A percentile compares a stretch with the other conserved stretches of the same genome.
phyloP scores from a whole-genome alignment of 2,797 vertebrate genomes.

The Gymnoscopelus braueri region DNA sequence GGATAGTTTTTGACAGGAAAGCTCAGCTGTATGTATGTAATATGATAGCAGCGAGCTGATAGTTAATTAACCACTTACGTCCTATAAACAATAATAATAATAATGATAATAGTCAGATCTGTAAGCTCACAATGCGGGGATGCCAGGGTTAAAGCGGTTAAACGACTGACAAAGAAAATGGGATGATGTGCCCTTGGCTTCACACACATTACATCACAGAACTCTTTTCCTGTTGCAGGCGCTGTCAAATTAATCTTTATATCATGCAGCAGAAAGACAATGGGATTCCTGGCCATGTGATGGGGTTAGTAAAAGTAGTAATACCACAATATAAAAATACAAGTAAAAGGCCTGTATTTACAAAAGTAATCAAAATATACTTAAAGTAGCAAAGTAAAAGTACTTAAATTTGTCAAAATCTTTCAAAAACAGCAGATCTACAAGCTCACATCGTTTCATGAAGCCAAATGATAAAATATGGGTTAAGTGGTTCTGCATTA shows the following conservation, averaged over 20 bases:
- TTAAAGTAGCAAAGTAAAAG: no score
- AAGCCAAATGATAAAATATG: no score
- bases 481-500: no score
- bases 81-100: slow-evolving; percentile 24
- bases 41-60: no score
- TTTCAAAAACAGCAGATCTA: no score
- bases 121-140: neutral
- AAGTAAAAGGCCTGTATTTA: no score
- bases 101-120: slow-evolving; percentile 14
- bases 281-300: slow-evolving; percentile 8
- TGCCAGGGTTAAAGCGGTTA: slow-evolving; percentile 8
- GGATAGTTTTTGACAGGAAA: slow-evolving; percentile 53
- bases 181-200: slow-evolving; percentile 20
- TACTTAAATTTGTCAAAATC: no score
- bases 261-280: slow-evolving; percentile 4
- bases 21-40: slow-evolving; percentile 7
- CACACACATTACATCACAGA: neutral
- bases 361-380: no score
- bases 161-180: slow-evolving; percentile 27
- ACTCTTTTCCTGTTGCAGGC: neutral
- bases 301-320: slow-evolving; percentile 13
- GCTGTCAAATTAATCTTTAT: neutral
- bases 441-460: no score
- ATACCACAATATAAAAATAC: no score
- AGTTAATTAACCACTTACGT: no score